phyloP scores from a whole-genome alignment of 1,140 invertebrate genomes.

The Yoshiicerus persimilis region DNA sequence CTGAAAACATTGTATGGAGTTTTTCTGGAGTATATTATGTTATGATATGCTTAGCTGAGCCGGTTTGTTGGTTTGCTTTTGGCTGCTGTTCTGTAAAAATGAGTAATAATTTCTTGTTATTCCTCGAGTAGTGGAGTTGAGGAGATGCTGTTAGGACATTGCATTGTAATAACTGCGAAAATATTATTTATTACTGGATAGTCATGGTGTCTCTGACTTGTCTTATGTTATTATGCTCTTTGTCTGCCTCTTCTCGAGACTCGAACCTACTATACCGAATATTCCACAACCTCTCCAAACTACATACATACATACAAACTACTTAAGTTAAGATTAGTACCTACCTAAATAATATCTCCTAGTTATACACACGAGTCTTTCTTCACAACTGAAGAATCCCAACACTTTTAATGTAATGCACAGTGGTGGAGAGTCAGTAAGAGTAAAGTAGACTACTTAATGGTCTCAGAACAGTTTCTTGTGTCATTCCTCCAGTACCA shows the following conservation, averaged over 20 bases:
- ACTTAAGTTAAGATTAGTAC: not conserved
- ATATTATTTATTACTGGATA: constrained; percentile 8
- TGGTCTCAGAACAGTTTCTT: not conserved
- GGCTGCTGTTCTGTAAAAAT: not conserved
- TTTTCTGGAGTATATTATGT: not conserved
- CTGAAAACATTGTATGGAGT: not conserved
- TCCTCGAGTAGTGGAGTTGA: not conserved
- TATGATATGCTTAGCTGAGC: not conserved
- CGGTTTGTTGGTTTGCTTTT: not conserved
- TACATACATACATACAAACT: not conserved
- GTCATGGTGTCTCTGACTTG: not conserved
- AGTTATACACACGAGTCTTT: too few species aligned
- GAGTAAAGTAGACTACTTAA: not conserved
- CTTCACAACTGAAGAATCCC: too few species aligned
- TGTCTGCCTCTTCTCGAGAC: too few species aligned
- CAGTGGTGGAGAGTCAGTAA: not conserved
- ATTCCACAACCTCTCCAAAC: not conserved
- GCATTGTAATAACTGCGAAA: constrained; percentile 13
- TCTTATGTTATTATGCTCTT: not conserved
- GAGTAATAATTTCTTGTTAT: constrained; percentile 3
- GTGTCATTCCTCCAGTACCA: not conserved
- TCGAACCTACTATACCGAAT: too few species aligned
- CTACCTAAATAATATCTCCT: not conserved
- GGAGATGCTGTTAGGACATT: not conserved
- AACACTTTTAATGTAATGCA: not conserved